Conservation (phyloP, 1,140 invertebrate genomes). For the Drosophila arizonae region DNA sequence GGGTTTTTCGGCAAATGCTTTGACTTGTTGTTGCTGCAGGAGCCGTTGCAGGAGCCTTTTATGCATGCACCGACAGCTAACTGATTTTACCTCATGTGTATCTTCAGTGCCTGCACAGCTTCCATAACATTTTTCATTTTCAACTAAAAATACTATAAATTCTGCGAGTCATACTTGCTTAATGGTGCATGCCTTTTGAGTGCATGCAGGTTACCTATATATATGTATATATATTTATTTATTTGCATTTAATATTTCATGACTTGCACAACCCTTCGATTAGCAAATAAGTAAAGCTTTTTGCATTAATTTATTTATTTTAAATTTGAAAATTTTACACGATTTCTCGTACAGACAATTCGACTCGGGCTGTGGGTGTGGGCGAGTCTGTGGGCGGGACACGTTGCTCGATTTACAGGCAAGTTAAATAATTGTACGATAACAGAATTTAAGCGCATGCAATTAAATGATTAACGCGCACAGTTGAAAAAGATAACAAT, state of each 20-base stretch:
- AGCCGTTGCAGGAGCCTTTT: constrained; percentile 50
- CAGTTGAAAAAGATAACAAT: not conserved
- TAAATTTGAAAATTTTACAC: not conserved
- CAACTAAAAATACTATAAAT: constrained; percentile 38
- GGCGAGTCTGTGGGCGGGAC: constrained; percentile 6
- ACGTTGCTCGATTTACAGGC: constrained; percentile 30
- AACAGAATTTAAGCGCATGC: constrained; percentile 54
- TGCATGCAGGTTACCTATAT: not conserved
- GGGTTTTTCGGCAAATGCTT: constrained; percentile 49
- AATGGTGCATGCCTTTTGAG: constrained; percentile 4
- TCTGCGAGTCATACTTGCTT: constrained; percentile 22
- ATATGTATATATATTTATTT: not conserved
- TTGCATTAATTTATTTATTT: constrained; percentile 1
- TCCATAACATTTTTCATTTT: constrained; percentile 26
- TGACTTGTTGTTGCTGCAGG: constrained; percentile 25
- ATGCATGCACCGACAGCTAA: constrained; percentile 54
- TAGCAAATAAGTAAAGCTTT: not conserved
- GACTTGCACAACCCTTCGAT: not conserved
- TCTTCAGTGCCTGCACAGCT: constrained; percentile 8
- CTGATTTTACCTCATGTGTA: constrained; percentile 39
- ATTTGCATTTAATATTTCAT: not conserved
- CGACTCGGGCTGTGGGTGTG: constrained; percentile 13
- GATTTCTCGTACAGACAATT: constrained; percentile 2
- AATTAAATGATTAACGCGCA: constrained; percentile 20
- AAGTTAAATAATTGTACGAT: constrained; percentile 49